Percentiles rank a stretch among this genome's conserved stretches.
Evolutionary conservation across 2,113 vertebrate genomes (phyloP).

Genomic region (Lontra canadensis): DNA sequence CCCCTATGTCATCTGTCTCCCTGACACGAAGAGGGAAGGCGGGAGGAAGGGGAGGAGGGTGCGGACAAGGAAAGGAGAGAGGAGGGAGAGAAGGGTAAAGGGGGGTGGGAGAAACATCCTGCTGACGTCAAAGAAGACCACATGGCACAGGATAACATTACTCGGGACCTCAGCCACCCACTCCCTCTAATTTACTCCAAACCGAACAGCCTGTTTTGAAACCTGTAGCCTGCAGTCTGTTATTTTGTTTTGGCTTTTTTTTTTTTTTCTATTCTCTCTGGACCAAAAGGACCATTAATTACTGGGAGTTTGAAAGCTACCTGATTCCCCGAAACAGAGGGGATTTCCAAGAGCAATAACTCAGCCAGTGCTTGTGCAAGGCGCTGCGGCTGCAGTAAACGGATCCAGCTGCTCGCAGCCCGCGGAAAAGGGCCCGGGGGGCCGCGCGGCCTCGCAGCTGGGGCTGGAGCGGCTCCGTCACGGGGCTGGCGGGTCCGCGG

Average conservation of each 20-base stretch:
- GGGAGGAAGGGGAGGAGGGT: neutral
- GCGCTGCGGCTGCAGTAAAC: conserved; percentile 85
- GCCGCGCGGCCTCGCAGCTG: conserved; percentile 87
- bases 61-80: neutral
- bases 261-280: conserved; percentile 68
- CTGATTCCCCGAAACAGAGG: conserved; percentile 83
- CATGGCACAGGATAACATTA: conserved; percentile 78
- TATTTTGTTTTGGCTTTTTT: neutral
- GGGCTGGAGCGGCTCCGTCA: conserved; percentile 36
- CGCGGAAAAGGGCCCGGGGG: conserved; percentile 88
- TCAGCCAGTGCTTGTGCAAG: conserved; percentile 82
- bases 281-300: conserved; percentile 79
- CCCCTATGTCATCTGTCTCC: conserved; percentile 57
- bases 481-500: neutral
- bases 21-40: neutral
- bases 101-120: conserved; percentile 54
- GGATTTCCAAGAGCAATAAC: conserved; percentile 88
- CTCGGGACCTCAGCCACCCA: conserved; percentile 78
- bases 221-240: conserved; percentile 64
- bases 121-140: conserved; percentile 83
- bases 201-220: conserved; percentile 79
- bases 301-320: conserved; percentile 83
- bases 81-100: neutral
- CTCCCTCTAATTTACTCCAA: conserved; percentile 84
- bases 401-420: conserved; percentile 92